phyloP scores from a whole-genome alignment of 1,140 invertebrate species.

The Drosophila ercepeae region DNA sequence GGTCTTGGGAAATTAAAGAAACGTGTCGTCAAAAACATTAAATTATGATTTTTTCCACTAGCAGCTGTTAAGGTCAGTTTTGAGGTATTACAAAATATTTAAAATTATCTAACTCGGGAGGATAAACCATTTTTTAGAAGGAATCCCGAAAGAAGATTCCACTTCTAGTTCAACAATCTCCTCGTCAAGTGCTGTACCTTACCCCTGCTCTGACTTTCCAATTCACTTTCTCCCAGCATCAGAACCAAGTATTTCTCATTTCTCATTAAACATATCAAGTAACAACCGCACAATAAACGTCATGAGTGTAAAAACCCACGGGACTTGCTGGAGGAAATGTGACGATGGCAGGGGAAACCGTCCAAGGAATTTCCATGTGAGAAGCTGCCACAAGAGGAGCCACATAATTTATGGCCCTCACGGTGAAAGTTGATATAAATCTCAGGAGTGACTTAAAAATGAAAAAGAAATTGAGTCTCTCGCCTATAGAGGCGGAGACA shows the following conservation, averaged over 20 bases:
- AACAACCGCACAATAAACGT: conserved; percentile 78
- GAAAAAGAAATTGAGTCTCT: conserved; percentile 9
- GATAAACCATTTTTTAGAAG: too few species aligned
- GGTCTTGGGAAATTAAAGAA: conserved; percentile 52
- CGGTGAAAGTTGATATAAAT: conserved; percentile 81
- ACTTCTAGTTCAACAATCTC: too few species aligned
- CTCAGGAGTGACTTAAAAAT: conserved; percentile 65
- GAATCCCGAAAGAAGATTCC: too few species aligned
- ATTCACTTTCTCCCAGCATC: conserved; percentile 19
- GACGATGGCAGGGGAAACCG: conserved; percentile 39
- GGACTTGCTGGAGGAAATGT: conserved; percentile 27
- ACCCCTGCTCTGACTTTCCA: not conserved
- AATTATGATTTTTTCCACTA: conserved; percentile 22
- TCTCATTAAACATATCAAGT: conserved; percentile 71
- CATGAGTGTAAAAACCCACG: conserved; percentile 61
- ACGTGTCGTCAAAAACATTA: conserved; percentile 28
- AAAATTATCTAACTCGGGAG: not conserved
- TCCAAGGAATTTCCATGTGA: conserved; percentile 66
- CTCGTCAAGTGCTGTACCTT: conserved; percentile 7
- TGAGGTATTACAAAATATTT: conserved; percentile 8
- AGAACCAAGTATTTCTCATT: conserved; percentile 17
- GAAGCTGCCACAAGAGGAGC: conserved; percentile 35
- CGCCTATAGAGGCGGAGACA: conserved; percentile 24
- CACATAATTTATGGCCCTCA: conserved; percentile 71
- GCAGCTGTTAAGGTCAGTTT: not conserved